Percentiles rank a stretch among this genome's conserved stretches.
Conservation (phyloP, 2,113 vertebrate genomes). For the Ochotona princeps region DNA sequence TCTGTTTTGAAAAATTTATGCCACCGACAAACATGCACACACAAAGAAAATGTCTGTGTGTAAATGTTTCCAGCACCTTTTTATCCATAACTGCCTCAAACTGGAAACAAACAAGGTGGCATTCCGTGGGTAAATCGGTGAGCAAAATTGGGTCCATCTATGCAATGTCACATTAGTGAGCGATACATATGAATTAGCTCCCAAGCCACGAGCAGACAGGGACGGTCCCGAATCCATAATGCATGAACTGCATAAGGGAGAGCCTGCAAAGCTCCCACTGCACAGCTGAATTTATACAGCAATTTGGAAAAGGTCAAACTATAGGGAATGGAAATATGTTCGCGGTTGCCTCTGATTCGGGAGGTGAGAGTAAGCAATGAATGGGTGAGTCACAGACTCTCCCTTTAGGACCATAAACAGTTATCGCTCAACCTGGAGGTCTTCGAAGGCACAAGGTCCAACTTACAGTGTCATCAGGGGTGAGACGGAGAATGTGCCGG, state of each 20-base stretch:
- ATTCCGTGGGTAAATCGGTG: background rate
- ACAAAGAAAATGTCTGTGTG: no score
- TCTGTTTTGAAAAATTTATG: background rate
- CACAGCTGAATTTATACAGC: rapidly evolving
- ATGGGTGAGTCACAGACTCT: no score
- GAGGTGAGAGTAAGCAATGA: rapidly evolving
- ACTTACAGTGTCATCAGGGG: no score
- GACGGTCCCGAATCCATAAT: background rate
- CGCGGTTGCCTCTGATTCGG: background rate
- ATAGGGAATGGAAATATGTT: background rate
- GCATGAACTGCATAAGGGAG: no score
- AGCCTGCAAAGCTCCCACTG: background rate
- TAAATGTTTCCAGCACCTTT: background rate
- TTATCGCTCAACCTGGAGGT: no score
- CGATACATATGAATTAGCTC: background rate
- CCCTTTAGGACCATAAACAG: background rate
- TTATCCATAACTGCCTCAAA: no score
- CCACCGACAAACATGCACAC: background rate
- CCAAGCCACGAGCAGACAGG: background rate
- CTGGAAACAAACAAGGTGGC: background rate
- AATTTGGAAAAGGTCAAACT: background rate
- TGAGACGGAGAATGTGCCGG: no score
- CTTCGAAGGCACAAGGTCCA: no score
- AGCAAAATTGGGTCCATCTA: background rate
- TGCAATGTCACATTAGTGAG: background rate